A percentile compares a stretch with the other conserved stretches of the same genome.
phyloP scores from a whole-genome alignment of 2,797 vertebrate species.

The Sardinella longiceps region DNA sequence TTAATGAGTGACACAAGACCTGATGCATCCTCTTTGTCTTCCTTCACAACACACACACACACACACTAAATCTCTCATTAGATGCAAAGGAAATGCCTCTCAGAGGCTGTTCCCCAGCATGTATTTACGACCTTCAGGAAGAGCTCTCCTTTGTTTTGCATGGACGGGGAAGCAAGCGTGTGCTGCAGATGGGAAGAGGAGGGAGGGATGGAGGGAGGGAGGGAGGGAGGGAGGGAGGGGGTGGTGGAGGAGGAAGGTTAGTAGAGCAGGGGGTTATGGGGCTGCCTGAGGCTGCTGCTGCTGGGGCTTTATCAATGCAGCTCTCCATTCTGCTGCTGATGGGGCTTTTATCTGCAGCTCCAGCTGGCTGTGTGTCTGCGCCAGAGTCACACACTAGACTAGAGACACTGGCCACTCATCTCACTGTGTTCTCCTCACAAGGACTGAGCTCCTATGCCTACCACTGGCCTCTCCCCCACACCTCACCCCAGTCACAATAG shows the following conservation, averaged over 20 bases:
- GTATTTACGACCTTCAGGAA: slow-evolving; percentile 71
- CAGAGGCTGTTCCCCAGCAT: slow-evolving; percentile 10
- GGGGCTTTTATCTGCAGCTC: neutral
- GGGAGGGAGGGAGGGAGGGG: neutral
- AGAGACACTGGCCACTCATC: neutral
- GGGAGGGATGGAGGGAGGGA: neutral
- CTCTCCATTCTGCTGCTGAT: neutral
- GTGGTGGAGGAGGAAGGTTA: neutral
- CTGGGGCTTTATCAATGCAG: slow-evolving; percentile 8
- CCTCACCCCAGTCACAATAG: neutral
- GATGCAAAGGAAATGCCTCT: slow-evolving; percentile 6
- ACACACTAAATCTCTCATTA: neutral
- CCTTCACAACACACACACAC: neutral
- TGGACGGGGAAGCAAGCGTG: slow-evolving; percentile 34
- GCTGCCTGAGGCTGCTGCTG: too few relatives aligned
- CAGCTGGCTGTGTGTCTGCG: neutral
- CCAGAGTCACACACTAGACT: neutral
- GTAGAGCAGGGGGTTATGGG: neutral
- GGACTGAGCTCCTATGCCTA: neutral
- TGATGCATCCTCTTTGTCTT: neutral
- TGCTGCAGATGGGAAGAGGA: neutral
- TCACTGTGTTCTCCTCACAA: neutral
- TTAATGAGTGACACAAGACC: slow-evolving; percentile 11
- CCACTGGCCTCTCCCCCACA: neutral
- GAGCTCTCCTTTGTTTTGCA: slow-evolving; percentile 64